Conservation (phyloP, 2,888 invertebrate genomes). For the Caenorhabditis afra region DNA sequence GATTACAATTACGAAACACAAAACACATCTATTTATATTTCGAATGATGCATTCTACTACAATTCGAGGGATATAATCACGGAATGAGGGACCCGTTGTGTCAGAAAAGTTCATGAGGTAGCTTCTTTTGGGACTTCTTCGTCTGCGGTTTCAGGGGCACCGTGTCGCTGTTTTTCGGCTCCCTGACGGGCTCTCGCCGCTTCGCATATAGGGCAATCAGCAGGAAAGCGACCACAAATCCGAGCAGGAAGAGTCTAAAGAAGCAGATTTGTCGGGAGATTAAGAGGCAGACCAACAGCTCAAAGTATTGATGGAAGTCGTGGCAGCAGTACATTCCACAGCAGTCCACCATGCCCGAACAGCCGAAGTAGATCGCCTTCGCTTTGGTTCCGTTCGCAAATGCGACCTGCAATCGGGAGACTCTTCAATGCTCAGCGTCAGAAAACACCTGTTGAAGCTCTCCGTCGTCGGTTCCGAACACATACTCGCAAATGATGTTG, state of each 20-base stretch:
- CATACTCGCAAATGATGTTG: conserved; percentile 39
- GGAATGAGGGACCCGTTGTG: neutral
- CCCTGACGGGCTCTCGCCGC: conserved; percentile 7
- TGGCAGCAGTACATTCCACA: conserved; percentile 51
- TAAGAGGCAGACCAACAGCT: conserved; percentile 16
- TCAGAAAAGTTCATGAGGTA: neutral
- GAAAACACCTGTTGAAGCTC: conserved; percentile 40
- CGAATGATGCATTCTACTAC: too few species aligned
- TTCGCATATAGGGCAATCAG: conserved; percentile 29
- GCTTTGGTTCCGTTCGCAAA: conserved; percentile 29
- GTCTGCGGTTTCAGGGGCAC: conserved; percentile 1
- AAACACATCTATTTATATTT: too few species aligned
- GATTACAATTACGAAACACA: too few species aligned
- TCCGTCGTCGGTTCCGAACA: conserved; percentile 43
- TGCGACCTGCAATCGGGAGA: conserved; percentile 22
- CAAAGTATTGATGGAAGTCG: conserved; percentile 30
- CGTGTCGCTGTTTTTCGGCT: neutral
- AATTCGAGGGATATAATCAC: too few species aligned
- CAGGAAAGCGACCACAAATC: conserved; percentile 12
- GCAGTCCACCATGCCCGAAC: conserved; percentile 32
- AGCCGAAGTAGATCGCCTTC: conserved; percentile 23
- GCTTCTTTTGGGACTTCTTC: neutral
- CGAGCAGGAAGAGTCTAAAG: conserved; percentile 40
- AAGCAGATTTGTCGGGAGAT: neutral
- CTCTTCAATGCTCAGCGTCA: too few species aligned